These are phyloP conservation scores for Poecilia gillii DNA, from an alignment of 2,797 vertebrate species.

Conservation along the genomic window DNA sequence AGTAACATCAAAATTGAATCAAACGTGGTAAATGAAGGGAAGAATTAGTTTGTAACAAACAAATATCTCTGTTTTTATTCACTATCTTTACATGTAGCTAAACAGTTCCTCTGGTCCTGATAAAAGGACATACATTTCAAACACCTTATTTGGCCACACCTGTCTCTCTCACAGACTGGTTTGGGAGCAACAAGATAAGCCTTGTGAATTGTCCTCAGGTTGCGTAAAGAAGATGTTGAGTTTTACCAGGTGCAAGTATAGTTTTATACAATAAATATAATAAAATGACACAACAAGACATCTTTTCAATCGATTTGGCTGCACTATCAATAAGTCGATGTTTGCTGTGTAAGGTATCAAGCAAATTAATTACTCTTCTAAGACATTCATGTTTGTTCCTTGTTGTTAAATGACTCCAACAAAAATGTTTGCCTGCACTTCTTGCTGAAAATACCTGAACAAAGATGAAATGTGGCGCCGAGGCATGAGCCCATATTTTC, in stretches of 20 bases:
- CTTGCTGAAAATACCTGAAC: neutral
- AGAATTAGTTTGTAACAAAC: constrained; percentile 4
- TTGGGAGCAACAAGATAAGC: constrained; percentile 60
- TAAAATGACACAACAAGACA: constrained; percentile 35
- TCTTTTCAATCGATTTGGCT: constrained; percentile 43
- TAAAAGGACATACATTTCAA: constrained; percentile 50
- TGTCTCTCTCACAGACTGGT: constrained; percentile 35
- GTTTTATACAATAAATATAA: neutral
- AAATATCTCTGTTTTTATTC: neutral
- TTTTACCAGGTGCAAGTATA: constrained; percentile 13
- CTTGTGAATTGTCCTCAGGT: constrained; percentile 34
- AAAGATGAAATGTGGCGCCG: constrained; percentile 8
- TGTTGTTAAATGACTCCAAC: neutral
- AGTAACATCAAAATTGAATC: constrained; percentile 7
- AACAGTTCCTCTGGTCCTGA: constrained; percentile 64
- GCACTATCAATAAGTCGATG: neutral
- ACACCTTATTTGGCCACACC: constrained; percentile 48
- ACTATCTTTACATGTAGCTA: constrained; percentile 54
- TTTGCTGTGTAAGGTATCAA: constrained; percentile 6
- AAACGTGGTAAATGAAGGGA: constrained; percentile 1
- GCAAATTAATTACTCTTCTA: constrained; percentile 15
- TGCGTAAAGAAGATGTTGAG: constrained; percentile 35
- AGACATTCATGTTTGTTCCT: constrained; percentile 18
- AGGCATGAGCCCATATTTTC: constrained; percentile 30
- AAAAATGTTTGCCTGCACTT: neutral